phyloP scores from a whole-genome alignment of 92 coral and sea anemone species.

The Zoanthus sociatus region DNA sequence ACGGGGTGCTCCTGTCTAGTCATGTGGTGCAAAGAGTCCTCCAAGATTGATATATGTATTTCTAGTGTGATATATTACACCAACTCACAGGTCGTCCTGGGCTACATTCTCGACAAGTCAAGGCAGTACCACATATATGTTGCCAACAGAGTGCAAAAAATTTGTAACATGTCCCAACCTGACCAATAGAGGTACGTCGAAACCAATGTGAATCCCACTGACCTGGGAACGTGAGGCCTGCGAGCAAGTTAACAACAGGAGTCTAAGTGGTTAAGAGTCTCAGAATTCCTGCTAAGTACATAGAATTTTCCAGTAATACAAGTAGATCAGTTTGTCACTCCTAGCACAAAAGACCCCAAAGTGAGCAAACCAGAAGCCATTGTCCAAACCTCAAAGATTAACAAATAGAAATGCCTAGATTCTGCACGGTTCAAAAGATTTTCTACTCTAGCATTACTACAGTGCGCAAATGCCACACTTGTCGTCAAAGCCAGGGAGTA shows the following conservation, averaged over 20 bases:
- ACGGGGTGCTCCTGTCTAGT: conserved; percentile 18
- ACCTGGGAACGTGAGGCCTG: background rate
- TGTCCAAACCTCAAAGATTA: too few relatives aligned
- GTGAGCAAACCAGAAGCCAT: background rate
- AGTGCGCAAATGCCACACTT: too few relatives aligned
- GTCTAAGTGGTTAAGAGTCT: conserved; percentile 42
- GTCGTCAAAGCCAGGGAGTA: too few relatives aligned
- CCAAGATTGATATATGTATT: conserved; percentile 54
- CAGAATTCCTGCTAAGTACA: conserved; percentile 23
- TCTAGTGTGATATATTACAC: conserved; percentile 45
- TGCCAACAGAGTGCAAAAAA: too few relatives aligned
- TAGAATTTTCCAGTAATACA: background rate
- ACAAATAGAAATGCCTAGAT: too few relatives aligned
- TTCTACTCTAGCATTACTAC: too few relatives aligned
- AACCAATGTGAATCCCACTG: background rate
- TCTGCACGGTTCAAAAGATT: too few relatives aligned
- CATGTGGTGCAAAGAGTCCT: conserved; percentile 52
- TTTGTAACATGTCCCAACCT: conserved; percentile 3
- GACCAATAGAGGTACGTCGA: conserved; percentile 33
- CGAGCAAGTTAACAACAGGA: background rate
- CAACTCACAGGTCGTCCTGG: background rate
- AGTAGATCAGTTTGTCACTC: background rate
- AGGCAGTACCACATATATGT: too few relatives aligned
- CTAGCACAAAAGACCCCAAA: conserved; percentile 49
- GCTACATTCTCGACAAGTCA: background rate